A percentile compares a stretch with the other conserved stretches of the same genome.
These are phyloP conservation scores for Nezara viridula DNA, from an alignment of 2,888 invertebrate species.

Conservation along the genomic window DNA sequence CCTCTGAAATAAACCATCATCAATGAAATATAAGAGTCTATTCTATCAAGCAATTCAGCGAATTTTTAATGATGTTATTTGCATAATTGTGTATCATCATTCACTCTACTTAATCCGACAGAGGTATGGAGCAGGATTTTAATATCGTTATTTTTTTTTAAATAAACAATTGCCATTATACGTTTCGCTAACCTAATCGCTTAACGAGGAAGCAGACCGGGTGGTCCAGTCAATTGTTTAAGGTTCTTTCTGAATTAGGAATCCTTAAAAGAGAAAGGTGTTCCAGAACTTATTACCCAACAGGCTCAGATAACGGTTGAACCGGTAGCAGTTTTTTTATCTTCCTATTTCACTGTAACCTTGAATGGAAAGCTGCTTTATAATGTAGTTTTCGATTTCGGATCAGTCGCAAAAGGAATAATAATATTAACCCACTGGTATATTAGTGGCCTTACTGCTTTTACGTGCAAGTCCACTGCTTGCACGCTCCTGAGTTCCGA, in stretches of 20 bases:
- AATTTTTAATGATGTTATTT: neutral
- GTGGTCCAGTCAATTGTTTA: conserved; percentile 15
- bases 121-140: neutral
- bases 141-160: neutral
- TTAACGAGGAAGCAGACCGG: neutral
- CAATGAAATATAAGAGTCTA: neutral
- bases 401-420: neutral
- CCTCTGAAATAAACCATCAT: neutral
- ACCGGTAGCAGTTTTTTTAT: conserved; percentile 36
- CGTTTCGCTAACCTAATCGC: neutral
- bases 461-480: neutral
- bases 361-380: conserved; percentile 28
- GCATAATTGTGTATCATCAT: neutral
- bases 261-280: conserved; percentile 44
- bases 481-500: neutral
- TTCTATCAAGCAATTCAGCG: neutral
- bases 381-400: conserved; percentile 22
- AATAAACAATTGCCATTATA: neutral
- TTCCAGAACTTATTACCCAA: conserved; percentile 46
- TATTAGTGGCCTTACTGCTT: neutral
- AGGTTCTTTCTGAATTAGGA: conserved; percentile 21
- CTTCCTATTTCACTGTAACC: conserved; percentile 9
- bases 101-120: neutral
- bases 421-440: neutral
- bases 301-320: conserved; percentile 28